Evolutionary conservation across 2,113 vertebrate species (phyloP).

Genomic region (Grantiella picta): DNA sequence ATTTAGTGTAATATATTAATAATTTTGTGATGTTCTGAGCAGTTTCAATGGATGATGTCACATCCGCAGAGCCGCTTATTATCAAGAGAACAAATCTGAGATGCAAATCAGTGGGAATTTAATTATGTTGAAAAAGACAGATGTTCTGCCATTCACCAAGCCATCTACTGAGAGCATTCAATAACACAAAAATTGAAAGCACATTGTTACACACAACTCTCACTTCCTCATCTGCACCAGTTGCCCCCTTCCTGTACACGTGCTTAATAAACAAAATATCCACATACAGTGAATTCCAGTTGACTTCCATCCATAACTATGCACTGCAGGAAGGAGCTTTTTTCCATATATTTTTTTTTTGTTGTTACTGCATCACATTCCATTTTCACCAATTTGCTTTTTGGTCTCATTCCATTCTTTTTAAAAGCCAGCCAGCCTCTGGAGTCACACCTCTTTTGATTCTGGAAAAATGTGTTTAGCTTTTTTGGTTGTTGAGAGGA

Average conservation of each 20-base stretch:
- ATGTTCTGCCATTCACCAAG: background rate
- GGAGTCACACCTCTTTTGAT: background rate
- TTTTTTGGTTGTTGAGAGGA: background rate
- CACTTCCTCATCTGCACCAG: background rate
- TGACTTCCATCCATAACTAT: background rate
- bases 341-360: background rate
- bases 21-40: background rate
- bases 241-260: background rate
- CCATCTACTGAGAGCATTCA: background rate
- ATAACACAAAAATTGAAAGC: background rate
- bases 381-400: background rate
- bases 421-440: background rate
- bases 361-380: background rate
- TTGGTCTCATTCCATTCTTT: background rate
- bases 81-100: background rate
- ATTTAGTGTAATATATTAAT: conserved; percentile 27
- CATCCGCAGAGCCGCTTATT: background rate
- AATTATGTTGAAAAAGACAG: conserved; percentile 1
- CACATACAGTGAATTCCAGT: background rate
- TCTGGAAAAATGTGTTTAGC: background rate
- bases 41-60: conserved; percentile 24
- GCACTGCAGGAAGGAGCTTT: background rate
- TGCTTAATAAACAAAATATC: conserved; percentile 15
- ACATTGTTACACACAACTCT: background rate
- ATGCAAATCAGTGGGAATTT: conserved; percentile 15